Base-by-base conservation (phyloP, 2,113 vertebrate species). In the Chionis minor region DNA sequence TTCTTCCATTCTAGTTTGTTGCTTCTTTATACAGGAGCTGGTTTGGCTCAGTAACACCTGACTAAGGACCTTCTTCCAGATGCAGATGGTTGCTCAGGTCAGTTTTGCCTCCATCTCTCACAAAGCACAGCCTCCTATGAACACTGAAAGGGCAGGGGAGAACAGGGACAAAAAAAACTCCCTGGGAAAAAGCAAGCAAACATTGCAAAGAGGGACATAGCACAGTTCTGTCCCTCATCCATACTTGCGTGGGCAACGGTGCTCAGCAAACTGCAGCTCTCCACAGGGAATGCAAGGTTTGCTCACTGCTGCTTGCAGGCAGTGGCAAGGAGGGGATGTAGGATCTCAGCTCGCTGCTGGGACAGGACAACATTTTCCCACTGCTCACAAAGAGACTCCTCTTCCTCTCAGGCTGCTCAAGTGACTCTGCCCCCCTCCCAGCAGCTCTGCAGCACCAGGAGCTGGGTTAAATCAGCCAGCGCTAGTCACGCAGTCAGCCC, bases 171-270 rank as follows among this genome's bases (percentile, higher is more conserved):
- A 17, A 32, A 20, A 20, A 32, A 51, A 4, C 22, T 18, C 35
- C 32, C 24, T 0, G 2, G 26, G 13, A 24, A n/a, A 56, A 28
- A 30, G 19, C 40, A 16, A 24, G 40, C 22, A 51, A 45, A 11
- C 32, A 32, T 4, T 12, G 12, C 72, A 8, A 6, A 19, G 32
- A 0, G 5, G 32, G 27, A 33, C 38, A 9, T 4, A 10, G 5
- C 66, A 26, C 30, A 4, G 4, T 3, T 23, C 24, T 6, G 44
- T 2, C 23, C 74, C 38, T 28, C 27, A 14, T 1, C 66, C 1
- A 3, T 26, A 26, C 32, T 45, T 8, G 11, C 0, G 2, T 0
- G 5, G 12, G 26, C 2, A 19, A 2, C 4, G 7, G 19, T 2
- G 0, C 44, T 6, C 2, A 0, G 2, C 33, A 22, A n/a, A 20